A percentile compares a stretch with the other conserved stretches of the same genome.
Conservation (phyloP, 2,113 vertebrate species). For the Tiliqua scincoides region DNA sequence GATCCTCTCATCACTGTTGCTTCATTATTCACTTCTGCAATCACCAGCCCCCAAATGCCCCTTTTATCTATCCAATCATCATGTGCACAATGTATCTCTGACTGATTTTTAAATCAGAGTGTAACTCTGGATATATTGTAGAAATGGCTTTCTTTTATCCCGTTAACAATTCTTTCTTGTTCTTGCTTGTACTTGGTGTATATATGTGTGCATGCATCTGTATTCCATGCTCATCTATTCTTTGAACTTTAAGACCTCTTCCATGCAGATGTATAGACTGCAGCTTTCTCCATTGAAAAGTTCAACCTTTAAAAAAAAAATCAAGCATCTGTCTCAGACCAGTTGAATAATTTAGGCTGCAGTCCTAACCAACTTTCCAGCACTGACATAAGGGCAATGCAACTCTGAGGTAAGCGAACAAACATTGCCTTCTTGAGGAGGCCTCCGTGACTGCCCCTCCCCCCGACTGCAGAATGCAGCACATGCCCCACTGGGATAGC, state of each 20-base stretch:
- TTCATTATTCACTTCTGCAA: conserved; percentile 30
- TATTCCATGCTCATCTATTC: neutral
- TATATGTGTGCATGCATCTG: neutral
- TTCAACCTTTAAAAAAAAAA: neutral
- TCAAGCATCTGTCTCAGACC: neutral
- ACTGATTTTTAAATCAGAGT: conserved; percentile 47
- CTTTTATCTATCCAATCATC: conserved; percentile 27
- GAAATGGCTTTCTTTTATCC: conserved; percentile 36
- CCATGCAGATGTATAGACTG: neutral
- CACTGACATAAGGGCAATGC: too few relatives aligned
- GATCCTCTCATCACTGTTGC: conserved; percentile 2
- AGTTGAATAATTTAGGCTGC: neutral
- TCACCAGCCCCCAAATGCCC: conserved; percentile 15
- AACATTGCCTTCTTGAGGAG: too few relatives aligned
- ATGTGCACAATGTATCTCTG: conserved; percentile 21
- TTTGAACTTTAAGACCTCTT: neutral
- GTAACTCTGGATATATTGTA: conserved; percentile 9
- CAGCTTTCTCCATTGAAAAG: neutral
- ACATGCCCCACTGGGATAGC: too few relatives aligned
- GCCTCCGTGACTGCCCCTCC: too few relatives aligned
- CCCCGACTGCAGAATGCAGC: too few relatives aligned
- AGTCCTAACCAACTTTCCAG: too few relatives aligned
- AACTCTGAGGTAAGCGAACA: too few relatives aligned
- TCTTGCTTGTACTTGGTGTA: neutral
- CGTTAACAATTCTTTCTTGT: neutral